A percentile compares a stretch with the other conserved stretches of the same genome.
Conservation (phyloP, 1,140 invertebrate genomes). For the Drosophila mojavensis region DNA sequence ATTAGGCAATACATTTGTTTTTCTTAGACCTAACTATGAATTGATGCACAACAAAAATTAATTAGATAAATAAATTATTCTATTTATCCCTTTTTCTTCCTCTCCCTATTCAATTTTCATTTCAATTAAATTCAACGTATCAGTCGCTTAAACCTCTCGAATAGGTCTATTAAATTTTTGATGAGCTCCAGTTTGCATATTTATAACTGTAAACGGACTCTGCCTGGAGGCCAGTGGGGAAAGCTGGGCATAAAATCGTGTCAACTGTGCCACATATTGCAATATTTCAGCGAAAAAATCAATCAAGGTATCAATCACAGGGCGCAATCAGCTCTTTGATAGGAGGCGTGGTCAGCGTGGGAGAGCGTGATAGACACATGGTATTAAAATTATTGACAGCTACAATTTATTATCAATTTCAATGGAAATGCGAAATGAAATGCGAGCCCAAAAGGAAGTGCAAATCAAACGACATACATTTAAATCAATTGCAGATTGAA, state of each 20-base stretch:
- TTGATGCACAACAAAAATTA: too few relatives aligned
- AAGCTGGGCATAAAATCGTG: slow-evolving; percentile 7
- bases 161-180: background rate
- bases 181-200: background rate
- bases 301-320: slow-evolving; percentile 56
- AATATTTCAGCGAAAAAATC: slow-evolving; percentile 44
- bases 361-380: slow-evolving; percentile 64
- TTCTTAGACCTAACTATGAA: too few relatives aligned
- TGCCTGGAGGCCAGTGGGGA: background rate
- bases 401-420: slow-evolving; percentile 77
- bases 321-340: background rate
- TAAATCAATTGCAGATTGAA: slow-evolving; percentile 63
- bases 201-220: background rate
- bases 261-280: slow-evolving; percentile 30
- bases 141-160: too few relatives aligned
- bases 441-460: slow-evolving; percentile 11
- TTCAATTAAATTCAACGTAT: background rate
- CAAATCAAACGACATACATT: slow-evolving; percentile 55
- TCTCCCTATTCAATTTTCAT: too few relatives aligned
- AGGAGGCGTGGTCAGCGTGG: slow-evolving; percentile 22
- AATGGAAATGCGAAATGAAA: slow-evolving; percentile 43
- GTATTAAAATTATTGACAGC: slow-evolving; percentile 79
- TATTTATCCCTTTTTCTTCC: too few relatives aligned
- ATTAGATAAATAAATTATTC: too few relatives aligned
- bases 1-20: too few relatives aligned